Percentiles rank a stretch among this genome's conserved stretches.
phyloP scores from a whole-genome alignment of 2,888 invertebrate genomes.

The Calephelis perditalis region DNA sequence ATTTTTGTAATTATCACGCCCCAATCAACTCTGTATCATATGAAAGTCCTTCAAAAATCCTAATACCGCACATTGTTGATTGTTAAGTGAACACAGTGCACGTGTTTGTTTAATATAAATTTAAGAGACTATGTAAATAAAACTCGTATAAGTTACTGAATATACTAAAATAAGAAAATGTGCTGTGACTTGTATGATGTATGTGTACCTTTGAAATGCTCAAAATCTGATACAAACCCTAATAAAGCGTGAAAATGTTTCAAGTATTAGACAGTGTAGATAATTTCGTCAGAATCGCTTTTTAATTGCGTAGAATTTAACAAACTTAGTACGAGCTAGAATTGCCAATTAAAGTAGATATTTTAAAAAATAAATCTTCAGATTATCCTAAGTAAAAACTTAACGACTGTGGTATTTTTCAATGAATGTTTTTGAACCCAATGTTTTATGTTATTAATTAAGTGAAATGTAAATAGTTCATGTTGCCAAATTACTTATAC shows the following conservation, averaged over 20 bases:
- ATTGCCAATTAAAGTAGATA: slow-evolving; percentile 22
- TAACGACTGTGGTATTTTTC: background rate
- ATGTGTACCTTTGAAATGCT: slow-evolving; percentile 36
- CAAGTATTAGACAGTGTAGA: slow-evolving; percentile 8
- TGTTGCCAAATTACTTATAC: slow-evolving; percentile 34
- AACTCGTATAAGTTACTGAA: slow-evolving; percentile 42
- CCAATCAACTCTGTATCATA: slow-evolving; percentile 31
- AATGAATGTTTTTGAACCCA: background rate
- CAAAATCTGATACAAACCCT: slow-evolving; percentile 12
- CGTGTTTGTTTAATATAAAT: slow-evolving; percentile 45
- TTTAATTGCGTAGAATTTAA: slow-evolving; percentile 19
- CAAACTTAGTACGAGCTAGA: slow-evolving; percentile 26
- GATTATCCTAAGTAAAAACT: slow-evolving; percentile 16
- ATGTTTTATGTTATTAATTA: slow-evolving; percentile 9
- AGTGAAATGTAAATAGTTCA: slow-evolving; percentile 31
- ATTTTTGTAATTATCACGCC: slow-evolving; percentile 66
- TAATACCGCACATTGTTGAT: slow-evolving; percentile 59
- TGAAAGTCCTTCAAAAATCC: slow-evolving; percentile 27
- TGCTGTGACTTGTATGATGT: slow-evolving; percentile 62
- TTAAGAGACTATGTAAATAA: slow-evolving; percentile 55
- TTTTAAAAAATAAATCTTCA: slow-evolving; percentile 13
- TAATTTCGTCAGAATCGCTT: slow-evolving; percentile 16
- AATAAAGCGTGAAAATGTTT: slow-evolving; percentile 13
- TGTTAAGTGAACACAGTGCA: slow-evolving; percentile 54
- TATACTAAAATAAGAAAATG: slow-evolving; percentile 48